These are phyloP conservation scores for Epistrophella euchroma DNA, from an alignment of 2,888 invertebrate genomes.

Conservation along the genomic window DNA sequence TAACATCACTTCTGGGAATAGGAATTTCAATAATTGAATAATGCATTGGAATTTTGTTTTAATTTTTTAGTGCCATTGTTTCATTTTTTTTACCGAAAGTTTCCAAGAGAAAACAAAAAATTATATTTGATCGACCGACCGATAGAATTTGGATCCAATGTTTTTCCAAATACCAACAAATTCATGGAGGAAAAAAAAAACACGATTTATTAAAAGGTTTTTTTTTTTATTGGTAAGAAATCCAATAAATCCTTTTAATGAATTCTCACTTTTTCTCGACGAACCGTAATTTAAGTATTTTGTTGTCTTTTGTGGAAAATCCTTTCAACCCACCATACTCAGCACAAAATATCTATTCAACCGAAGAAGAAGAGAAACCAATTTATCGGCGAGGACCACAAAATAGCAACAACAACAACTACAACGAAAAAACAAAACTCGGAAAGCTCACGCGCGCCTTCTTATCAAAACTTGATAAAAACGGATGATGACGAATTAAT, in stretches of 20 bases:
- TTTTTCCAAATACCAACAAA: background rate
- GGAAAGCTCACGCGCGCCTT: conserved; percentile 70
- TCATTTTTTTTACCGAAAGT: background rate
- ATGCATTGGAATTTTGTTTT: background rate
- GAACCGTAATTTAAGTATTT: conserved; percentile 3
- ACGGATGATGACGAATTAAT: conserved; percentile 58
- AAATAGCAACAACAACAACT: conserved; percentile 8
- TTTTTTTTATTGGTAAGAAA: background rate
- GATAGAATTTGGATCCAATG: background rate
- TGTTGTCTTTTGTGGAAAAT: conserved; percentile 9
- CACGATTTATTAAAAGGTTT: background rate
- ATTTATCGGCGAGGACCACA: conserved; percentile 29
- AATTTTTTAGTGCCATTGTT: background rate
- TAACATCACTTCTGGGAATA: conserved; percentile 3
- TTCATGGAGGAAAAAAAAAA: background rate
- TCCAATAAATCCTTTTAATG: conserved; percentile 13
- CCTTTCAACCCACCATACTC: background rate
- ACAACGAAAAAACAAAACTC: conserved; percentile 16
- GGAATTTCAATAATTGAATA: conserved; percentile 8
- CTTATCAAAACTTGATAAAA: conserved; percentile 73
- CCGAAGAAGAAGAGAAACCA: conserved; percentile 23
- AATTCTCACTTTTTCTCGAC: background rate
- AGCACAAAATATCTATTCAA: conserved; percentile 32
- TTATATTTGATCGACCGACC: background rate
- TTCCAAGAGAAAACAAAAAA: background rate